Conservation (phyloP, 2,113 vertebrate genomes). For the Cricetomys ansorgei region DNA sequence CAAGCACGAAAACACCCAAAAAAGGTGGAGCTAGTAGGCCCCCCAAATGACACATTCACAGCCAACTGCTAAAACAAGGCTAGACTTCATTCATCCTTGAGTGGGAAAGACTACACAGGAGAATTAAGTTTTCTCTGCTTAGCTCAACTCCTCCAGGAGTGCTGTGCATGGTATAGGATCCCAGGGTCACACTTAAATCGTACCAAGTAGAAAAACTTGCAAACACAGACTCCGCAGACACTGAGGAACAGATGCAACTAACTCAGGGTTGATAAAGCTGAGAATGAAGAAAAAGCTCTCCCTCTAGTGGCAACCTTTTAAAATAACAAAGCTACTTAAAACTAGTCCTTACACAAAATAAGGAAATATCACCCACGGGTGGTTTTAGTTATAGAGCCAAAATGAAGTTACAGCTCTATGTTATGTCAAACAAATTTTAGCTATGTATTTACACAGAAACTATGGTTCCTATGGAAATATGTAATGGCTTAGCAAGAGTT, state of each 20-base stretch:
- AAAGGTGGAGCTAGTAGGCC: not conserved
- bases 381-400: not conserved
- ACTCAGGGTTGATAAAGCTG: not conserved
- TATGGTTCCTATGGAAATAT: not conserved
- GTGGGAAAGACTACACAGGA: rapidly evolving
- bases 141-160: not conserved
- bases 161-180: rapidly evolving
- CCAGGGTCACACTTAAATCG: not conserved
- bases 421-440: not conserved
- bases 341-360: not conserved
- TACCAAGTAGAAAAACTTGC: not conserved
- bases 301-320: conserved; percentile 66
- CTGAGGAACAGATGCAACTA: not conserved
- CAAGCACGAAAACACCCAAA: not conserved
- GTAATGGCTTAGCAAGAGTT: not conserved
- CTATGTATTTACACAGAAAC: not conserved
- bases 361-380: not conserved
- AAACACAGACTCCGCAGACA: not conserved
- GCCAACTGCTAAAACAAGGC: not conserved
- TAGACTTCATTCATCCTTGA: rapidly evolving
- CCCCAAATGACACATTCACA: not conserved
- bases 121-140: rapidly evolving
- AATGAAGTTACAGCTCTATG: not conserved
- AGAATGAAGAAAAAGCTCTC: not conserved
- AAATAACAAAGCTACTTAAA: not conserved